Evolutionary conservation across 2,888 invertebrate genomes (phyloP), one percentile per base, ranked within the genome.

Genomic region (Chrysolina oricalcia): DNA sequence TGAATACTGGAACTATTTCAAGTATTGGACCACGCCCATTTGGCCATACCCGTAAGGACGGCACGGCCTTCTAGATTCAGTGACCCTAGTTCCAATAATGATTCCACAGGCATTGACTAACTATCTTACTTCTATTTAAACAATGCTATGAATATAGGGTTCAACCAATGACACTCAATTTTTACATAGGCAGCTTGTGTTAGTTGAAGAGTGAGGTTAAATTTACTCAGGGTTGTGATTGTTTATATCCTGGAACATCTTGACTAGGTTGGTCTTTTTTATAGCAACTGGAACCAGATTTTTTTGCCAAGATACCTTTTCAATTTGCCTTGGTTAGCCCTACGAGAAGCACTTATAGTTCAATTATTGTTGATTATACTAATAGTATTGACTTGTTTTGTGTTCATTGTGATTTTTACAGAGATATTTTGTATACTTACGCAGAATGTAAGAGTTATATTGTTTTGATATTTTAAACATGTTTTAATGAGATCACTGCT

Each of bases 331-430:
- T 4, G 11, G 17, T 53, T 53, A 1, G 1, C 19, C 19, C 19
- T 21, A 21, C 11, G 4, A 19, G 3, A 13, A 53, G 21, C 19
- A 21, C 21, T 53, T 53, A 13, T 19, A 53, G 53, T 53, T 53
- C 11, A 53, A 53, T 13, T 19, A 13, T 21, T 53, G 53, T 53
- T 53, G 21, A 19, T 21, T 53, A 53, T 11, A 53, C 53, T 21
- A 5, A 48, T 48, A 53, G 53, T 53, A 53, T 53, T 53, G 19
- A 53, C 21, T 53, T 53, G 17, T 53, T 21, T 53, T 21, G 53
- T 53, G 53, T 53, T 53, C 21, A 21, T 53, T 53, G 13, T 21
- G 53, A 21, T 53, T 53, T 53, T 53, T 21, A 53, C 21, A 53
- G 5, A 21, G 13, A 21, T 50, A 50, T 53, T 19, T 53, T 53